These are phyloP conservation scores for Operophtera brumata DNA, from an alignment of 2,888 invertebrate species.

Conservation along the genomic window DNA sequence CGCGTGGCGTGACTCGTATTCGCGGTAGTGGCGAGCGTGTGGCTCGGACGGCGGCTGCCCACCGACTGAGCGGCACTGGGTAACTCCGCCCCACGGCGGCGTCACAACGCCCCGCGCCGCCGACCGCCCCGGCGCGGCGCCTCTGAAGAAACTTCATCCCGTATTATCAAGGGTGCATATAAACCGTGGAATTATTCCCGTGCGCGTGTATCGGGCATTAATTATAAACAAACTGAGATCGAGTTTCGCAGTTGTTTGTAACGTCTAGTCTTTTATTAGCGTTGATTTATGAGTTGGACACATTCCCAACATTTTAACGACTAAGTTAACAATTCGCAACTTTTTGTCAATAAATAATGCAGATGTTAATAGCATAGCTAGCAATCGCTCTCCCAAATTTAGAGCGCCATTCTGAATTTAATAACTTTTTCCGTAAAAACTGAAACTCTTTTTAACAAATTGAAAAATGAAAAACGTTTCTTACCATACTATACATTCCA, in stretches of 20 bases:
- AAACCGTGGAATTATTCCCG: constrained; percentile 73
- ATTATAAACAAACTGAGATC: constrained; percentile 68
- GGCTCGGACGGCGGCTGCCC: constrained; percentile 70
- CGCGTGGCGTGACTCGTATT: constrained; percentile 64
- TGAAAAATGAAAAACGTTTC: constrained; percentile 48
- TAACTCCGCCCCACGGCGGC: constrained; percentile 71
- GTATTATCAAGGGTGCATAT: constrained; percentile 77
- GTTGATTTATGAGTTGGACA: constrained; percentile 33
- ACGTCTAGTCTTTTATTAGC: constrained; percentile 34
- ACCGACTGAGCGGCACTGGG: constrained; percentile 71
- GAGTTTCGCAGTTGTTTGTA: constrained; percentile 48
- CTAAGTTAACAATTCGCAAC: neutral
- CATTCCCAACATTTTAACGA: constrained; percentile 1
- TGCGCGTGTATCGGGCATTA: constrained; percentile 67
- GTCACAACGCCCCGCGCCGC: constrained; percentile 63
- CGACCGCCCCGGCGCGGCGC: constrained; percentile 53
- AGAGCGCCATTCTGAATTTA: neutral
- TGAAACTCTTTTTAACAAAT: constrained; percentile 33
- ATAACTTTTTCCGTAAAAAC: constrained; percentile 1
- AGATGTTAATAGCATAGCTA: neutral
- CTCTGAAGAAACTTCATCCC: constrained; percentile 76
- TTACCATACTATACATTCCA: constrained; percentile 60
- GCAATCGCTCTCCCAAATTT: neutral
- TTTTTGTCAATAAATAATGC: neutral
- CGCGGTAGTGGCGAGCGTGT: constrained; percentile 47